Conservation (phyloP, 2,797 vertebrate genomes). For the Poecilia picta region DNA sequence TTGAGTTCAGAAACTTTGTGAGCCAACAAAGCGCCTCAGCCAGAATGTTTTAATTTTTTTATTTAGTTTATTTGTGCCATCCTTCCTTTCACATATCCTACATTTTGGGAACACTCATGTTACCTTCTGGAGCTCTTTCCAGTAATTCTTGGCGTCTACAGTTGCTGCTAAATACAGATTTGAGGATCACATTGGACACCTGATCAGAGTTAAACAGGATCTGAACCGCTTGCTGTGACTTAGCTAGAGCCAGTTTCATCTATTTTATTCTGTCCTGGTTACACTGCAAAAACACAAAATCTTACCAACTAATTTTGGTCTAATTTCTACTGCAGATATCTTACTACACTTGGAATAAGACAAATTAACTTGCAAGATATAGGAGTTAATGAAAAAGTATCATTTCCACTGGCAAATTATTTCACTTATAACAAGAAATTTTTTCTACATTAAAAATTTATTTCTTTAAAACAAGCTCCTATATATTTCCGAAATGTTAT, state of each 20-base stretch:
- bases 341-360: too few relatives aligned
- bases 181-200: conserved; percentile 37
- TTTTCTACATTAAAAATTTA: too few relatives aligned
- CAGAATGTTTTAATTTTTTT: too few relatives aligned
- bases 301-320: too few relatives aligned
- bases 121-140: background rate
- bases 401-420: too few relatives aligned
- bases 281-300: conserved; percentile 11
- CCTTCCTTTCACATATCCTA: background rate
- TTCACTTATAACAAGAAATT: too few relatives aligned
- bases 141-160: conserved; percentile 17
- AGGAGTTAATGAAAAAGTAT: too few relatives aligned
- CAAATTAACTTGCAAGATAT: too few relatives aligned
- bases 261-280: conserved; percentile 11
- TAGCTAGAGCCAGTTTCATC: conserved; percentile 38
- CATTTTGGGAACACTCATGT: background rate
- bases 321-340: too few relatives aligned
- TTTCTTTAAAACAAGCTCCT: too few relatives aligned
- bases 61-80: background rate
- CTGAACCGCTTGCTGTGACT: conserved; percentile 29
- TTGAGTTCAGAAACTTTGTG: background rate
- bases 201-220: conserved; percentile 47
- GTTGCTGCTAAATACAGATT: conserved; percentile 25
- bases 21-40: background rate
- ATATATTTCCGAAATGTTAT: too few relatives aligned